Evolutionary conservation across 2,888 invertebrate genomes (phyloP), one percentile per base, ranked within the genome.

Genomic region (Morpho achilles): DNA sequence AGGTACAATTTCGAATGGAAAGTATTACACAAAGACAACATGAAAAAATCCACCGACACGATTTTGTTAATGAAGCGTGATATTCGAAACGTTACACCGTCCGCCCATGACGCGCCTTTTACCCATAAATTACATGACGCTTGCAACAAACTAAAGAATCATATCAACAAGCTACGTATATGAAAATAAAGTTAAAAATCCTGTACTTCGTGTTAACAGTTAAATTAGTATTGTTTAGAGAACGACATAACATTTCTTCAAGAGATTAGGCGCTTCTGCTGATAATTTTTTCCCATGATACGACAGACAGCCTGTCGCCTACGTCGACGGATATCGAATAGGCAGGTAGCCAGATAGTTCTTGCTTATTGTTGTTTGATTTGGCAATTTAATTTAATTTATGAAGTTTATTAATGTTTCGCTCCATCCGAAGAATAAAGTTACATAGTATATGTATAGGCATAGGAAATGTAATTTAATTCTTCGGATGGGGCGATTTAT

Each of bases 221-320:
- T 55, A 41, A 50, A 57, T 59, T 49, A n/a, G 10, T 3, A 10
- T 64, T 60, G 55, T 60, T 43, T 60, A 67, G 10, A 61, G 67
- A 64, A 70, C 66, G 74, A 74, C 71, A 69, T 75, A 70, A 69
- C 63, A 58, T 61, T 63, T 65, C 65, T 70, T 65, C 5, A 52
- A 52, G 45, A 64, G 69, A 58, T 61, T 57, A 55, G 56, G 56
- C 48, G 45, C 56, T 55, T 61, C 55, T 56, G 59, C 54, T 59
- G 57, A 56, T 64, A 61, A 58, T 60, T 64, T 62, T 68, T 67
- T 68, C 57, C 41, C 53, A 48, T 45, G 32, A 54, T 51, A 53
- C 62, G 65, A 70, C 73, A 84, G 84, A 84, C 84, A 70, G 83
- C 71, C 62, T 78, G 84, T 79, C 84, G 84, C 84, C 84, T 32